These are phyloP conservation scores for Andrena marginata DNA, from an alignment of 2,888 invertebrate species.

Conservation along the genomic window DNA sequence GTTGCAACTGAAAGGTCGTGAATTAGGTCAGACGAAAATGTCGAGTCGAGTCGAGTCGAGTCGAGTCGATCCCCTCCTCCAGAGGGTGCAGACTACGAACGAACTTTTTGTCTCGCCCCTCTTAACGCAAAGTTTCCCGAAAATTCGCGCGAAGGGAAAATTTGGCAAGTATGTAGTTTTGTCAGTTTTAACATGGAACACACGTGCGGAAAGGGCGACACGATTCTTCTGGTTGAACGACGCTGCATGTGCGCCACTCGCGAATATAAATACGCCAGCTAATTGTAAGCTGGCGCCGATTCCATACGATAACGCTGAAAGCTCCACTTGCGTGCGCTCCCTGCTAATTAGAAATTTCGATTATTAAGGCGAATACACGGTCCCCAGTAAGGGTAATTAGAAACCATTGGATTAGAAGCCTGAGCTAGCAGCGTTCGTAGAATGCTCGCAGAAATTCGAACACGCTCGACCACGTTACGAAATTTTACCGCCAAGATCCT, in stretches of 20 bases:
- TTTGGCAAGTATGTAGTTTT: background rate
- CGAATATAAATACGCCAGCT: constrained; percentile 46
- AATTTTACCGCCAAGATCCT: constrained; percentile 1
- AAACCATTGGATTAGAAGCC: constrained; percentile 41
- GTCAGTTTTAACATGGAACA: background rate
- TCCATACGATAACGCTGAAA: constrained; percentile 52
- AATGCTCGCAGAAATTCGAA: constrained; percentile 11
- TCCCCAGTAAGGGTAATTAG: constrained; percentile 20
- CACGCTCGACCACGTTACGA: background rate
- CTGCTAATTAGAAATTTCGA: constrained; percentile 59
- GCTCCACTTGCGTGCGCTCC: constrained; percentile 43
- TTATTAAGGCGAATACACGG: constrained; percentile 46
- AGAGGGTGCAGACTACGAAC: no score
- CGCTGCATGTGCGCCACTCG: constrained; percentile 13
- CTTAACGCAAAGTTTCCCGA: background rate
- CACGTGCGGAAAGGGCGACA: background rate
- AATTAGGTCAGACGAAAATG: no score
- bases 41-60: no score
- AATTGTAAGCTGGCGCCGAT: constrained; percentile 50
- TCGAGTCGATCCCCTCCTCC: no score
- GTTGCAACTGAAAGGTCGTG: no score
- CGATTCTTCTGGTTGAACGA: background rate
- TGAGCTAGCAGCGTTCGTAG: background rate
- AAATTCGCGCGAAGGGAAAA: background rate
- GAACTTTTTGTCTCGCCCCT: no score